Base-by-base conservation (phyloP, 2,888 invertebrate species). In the Drosophila meridionalis region DNA sequence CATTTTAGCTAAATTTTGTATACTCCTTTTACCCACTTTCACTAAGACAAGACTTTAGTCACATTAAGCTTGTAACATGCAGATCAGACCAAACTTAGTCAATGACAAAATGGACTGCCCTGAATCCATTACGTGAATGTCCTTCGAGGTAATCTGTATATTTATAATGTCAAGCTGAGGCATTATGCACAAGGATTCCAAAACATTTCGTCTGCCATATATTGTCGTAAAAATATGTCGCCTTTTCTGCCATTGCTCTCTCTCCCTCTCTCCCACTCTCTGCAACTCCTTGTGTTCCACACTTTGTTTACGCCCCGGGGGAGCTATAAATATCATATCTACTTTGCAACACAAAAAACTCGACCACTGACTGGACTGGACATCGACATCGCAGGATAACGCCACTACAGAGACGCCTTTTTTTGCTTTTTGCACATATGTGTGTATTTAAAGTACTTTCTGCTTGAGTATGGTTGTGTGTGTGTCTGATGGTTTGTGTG, bases 291-390 rank as follows among this genome's bases (percentile, higher is more conserved):
- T 60, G 42, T 63, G 40, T 70, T 6, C 73, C 68, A 83, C 86
- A 85, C 80, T 86, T 90, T 90, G 89, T 76, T 87, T 85, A 84
- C 86, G 88, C 93, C 91, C 92, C 79, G 76, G 71, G 93, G 92
- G 93, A 92, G 90, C 93, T 91, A 93, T 93, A 93, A 93, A 93
- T 93, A 92, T 91, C 89, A 91, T 91, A 90, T 90, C 90, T 91
- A 90, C 90, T 91, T 90, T 90, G 90, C 90, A 90, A 90, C 82
- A 86, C 87, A 87, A 88, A 87, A 86, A 85, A 83, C 82, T 50
- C 32, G 40, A 40, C 60, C 60, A 50, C 40, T 30, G 60, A 48
- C 45, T 58, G 58, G 59, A 40, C 48, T 38, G 59, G 59, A 30
- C 59, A 48, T 26, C 45, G 38, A 20, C 20, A 20, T 53, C n/a